Conservation (phyloP, 2,888 invertebrate genomes). For the Rhabditoides inermis region DNA sequence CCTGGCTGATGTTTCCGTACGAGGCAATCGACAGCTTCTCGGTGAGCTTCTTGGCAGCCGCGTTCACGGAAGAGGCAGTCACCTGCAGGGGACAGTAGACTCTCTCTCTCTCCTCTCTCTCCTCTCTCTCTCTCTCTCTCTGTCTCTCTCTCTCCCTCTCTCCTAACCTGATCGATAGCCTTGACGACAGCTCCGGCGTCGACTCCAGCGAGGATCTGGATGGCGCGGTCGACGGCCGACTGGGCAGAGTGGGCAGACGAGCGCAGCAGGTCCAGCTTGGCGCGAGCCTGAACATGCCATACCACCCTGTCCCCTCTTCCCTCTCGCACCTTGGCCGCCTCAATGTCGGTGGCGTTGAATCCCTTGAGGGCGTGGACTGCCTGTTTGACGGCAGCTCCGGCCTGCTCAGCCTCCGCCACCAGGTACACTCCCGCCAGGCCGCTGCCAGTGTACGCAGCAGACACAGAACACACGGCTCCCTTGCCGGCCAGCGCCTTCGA, state of each 20-base stretch:
- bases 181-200: slow-evolving; percentile 17
- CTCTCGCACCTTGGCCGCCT: slow-evolving; percentile 7
- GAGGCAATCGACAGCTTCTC: slow-evolving; percentile 25
- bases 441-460: slow-evolving; percentile 7
- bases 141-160: neutral
- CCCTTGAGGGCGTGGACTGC: slow-evolving; percentile 32
- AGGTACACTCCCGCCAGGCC: slow-evolving; percentile 46
- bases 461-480: slow-evolving; percentile 8
- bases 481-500: slow-evolving; percentile 12
- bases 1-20: slow-evolving; percentile 22
- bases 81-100: slow-evolving; percentile 9
- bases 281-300: slow-evolving; percentile 10
- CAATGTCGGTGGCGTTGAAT: slow-evolving; percentile 22
- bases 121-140: neutral
- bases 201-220: slow-evolving; percentile 16
- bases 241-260: slow-evolving; percentile 16
- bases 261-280: slow-evolving; percentile 19
- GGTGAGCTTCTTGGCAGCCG: slow-evolving; percentile 23
- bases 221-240: slow-evolving; percentile 17
- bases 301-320: neutral
- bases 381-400: slow-evolving; percentile 18
- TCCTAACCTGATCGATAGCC: slow-evolving; percentile 5
- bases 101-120: neutral
- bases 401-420: slow-evolving; percentile 25
- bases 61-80: slow-evolving; percentile 19